Evolutionary conservation across 2,797 vertebrate species (phyloP), one percentile per base, ranked within the genome.

Genomic region (Argya squamiceps): DNA sequence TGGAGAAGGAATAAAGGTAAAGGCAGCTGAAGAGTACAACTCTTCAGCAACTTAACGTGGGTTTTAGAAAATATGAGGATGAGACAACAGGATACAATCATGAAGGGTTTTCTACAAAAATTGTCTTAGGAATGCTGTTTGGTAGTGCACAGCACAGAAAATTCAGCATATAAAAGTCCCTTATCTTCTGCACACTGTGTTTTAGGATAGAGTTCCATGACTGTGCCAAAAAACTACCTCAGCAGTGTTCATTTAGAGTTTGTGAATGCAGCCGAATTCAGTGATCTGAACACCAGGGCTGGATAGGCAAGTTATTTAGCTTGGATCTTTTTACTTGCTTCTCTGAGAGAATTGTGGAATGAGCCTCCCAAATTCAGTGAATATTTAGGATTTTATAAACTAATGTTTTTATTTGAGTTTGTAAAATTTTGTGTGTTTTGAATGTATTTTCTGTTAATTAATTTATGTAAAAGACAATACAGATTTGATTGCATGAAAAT

Each of bases 31-130:
- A 65, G 24, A 36, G 14, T 43, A 34, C 8, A 24, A 5, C 10
- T 44, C 88, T 62, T n/a, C n/a, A n/a, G n/a, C 26, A 44, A 1
- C 4, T 73, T 56, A 37, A 5, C 0, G 1, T 29, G 30, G 2
- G 14, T n/a, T 82, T 86, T 79, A 21, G 17, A 79, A 82, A 65
- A 69, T 29, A 19, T 0, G 9, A 76, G 10, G 5, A 47, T 26
- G 50, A 30, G 39, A 24, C 6, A 49, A 27, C 7, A 30, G 6
- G 13, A 59, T 43, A 39, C 16, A 39, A 21, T 58, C 11, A 5
- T 21, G 23, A 74, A 50, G n/a, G 32, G 32, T 55, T 60, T 23
- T 16, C 71, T 55, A 24, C 12, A 22, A 9, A 32, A 30, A 26
- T 50, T 69, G 7, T 52, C 12, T 63, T 47, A 58, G 14, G 12